These are phyloP conservation scores for Pristionchus maxplancki DNA, from an alignment of 2,888 invertebrate genomes.

Conservation along the genomic window DNA sequence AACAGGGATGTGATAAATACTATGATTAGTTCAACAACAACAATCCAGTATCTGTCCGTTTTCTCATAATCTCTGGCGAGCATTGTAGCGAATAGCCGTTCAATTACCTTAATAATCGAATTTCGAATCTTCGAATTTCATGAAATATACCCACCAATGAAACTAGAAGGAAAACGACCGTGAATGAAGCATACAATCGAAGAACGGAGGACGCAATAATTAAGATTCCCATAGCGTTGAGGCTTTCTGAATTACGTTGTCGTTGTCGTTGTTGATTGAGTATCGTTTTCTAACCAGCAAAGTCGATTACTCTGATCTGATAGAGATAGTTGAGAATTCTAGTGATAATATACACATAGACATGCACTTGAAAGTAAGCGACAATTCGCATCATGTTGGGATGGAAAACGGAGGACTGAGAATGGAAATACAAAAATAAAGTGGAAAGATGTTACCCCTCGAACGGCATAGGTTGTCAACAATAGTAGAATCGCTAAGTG, in stretches of 20 bases:
- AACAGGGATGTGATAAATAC: background rate
- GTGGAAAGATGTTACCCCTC: background rate
- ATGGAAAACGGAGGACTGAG: slow-evolving; percentile 10
- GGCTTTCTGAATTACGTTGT: background rate
- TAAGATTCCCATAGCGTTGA: background rate
- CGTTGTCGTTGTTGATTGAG: background rate
- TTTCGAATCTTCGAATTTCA: background rate
- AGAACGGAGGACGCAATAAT: background rate
- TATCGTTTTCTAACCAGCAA: background rate
- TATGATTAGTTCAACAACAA: background rate
- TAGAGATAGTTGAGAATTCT: background rate
- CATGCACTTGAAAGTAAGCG: background rate
- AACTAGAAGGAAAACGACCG: background rate
- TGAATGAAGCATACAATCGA: background rate
- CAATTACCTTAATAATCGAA: background rate
- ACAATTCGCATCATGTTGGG: slow-evolving; percentile 35
- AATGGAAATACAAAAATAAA: too few relatives aligned
- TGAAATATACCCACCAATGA: background rate
- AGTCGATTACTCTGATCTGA: background rate
- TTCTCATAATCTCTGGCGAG: background rate
- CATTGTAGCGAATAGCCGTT: background rate
- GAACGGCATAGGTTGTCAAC: background rate
- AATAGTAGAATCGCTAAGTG: background rate
- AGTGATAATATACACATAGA: background rate
- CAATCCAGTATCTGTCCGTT: background rate